Percentiles rank a stretch among this genome's conserved stretches.
phyloP scores from a whole-genome alignment of 2,888 invertebrate species.

The Macrophya annulata region DNA sequence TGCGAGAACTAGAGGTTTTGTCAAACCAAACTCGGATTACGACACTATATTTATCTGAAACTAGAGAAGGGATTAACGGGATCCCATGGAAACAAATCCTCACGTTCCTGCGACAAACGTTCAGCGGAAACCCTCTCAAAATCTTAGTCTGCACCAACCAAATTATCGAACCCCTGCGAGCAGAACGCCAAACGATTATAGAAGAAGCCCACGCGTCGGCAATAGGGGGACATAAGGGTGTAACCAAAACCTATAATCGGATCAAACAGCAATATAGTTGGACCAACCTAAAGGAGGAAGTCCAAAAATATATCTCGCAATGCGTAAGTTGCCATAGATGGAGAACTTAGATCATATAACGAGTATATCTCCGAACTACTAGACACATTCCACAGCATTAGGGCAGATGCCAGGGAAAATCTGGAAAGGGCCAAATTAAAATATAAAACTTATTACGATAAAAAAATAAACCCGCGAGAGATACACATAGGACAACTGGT shows the following conservation, averaged over 20 bases:
- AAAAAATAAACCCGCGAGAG: not conserved
- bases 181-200: too few relatives aligned
- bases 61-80: conserved; percentile 26
- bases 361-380: too few relatives aligned
- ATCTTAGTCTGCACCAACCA: too few relatives aligned
- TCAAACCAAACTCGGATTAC: not conserved
- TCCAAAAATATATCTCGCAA: conserved; percentile 52
- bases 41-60: not conserved
- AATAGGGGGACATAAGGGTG: conserved; percentile 62
- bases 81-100: too few relatives aligned
- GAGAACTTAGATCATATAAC: too few relatives aligned
- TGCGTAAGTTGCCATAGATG: conserved; percentile 54
- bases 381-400: too few relatives aligned
- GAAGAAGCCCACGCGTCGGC: too few relatives aligned
- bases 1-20: not conserved
- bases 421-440: too few relatives aligned
- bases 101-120: too few relatives aligned
- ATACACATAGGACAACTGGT: not conserved
- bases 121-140: too few relatives aligned
- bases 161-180: too few relatives aligned
- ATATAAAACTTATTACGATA: not conserved
- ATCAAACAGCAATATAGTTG: conserved; percentile 57
- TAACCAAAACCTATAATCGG: conserved; percentile 57
- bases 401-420: too few relatives aligned
- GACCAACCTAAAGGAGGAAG: conserved; percentile 56